These are phyloP conservation scores for Aspiorhynchus laticeps DNA, from an alignment of 2,113 vertebrate genomes.

Conservation along the genomic window DNA sequence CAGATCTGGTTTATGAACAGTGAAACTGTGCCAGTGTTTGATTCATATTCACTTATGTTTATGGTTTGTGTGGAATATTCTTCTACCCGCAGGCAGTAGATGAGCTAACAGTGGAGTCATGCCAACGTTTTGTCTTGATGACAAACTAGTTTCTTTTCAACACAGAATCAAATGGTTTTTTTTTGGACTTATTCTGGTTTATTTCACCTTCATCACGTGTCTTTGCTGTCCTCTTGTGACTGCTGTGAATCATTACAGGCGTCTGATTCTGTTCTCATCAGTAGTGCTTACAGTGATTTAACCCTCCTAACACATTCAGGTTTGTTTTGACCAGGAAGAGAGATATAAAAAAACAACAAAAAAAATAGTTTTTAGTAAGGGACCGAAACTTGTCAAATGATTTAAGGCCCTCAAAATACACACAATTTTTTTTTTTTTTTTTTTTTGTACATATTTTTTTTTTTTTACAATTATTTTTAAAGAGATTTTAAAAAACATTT, in stretches of 20 bases:
- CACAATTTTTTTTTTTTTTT: no score
- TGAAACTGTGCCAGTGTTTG: background rate
- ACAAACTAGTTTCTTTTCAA: background rate
- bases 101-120: background rate
- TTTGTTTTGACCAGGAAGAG: no score
- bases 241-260: background rate
- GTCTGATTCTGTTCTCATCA: background rate
- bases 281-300: no score
- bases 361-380: no score
- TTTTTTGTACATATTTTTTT: no score
- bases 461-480: no score
- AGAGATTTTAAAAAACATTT: no score
- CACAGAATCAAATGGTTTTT: background rate
- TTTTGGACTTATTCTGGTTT: background rate
- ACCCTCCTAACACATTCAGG: no score
- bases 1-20: background rate
- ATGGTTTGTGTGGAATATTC: background rate
- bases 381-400: no score
- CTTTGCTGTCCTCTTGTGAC: background rate
- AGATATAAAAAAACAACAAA: no score
- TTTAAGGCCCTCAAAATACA: no score
- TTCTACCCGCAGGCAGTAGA: background rate
- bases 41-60: background rate
- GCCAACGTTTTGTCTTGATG: background rate
- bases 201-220: background rate